Evolutionary conservation across 2,113 vertebrate genomes (phyloP).

Genomic region (Onychostruthus taczanowskii): DNA sequence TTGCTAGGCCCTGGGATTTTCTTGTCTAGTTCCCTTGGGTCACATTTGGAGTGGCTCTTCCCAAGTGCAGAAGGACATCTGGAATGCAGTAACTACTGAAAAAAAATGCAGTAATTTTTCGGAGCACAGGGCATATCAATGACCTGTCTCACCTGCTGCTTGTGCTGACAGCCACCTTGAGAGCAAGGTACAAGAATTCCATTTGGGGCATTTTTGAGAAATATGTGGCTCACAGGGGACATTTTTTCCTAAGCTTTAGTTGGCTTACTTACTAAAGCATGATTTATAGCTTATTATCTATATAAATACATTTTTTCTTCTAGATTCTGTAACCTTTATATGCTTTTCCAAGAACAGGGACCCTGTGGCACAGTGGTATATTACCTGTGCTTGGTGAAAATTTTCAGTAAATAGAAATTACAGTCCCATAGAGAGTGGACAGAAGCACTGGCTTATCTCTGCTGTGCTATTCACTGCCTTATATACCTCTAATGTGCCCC

Average conservation of each 20-base stretch:
- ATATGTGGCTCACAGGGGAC: not conserved
- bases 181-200: not conserved
- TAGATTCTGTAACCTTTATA: not conserved
- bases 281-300: not conserved
- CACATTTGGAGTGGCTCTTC: not conserved
- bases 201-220: not conserved
- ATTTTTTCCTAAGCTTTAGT: not conserved
- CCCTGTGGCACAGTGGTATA: not conserved
- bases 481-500: not conserved
- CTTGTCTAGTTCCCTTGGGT: not conserved
- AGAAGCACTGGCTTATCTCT: not conserved
- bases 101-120: not conserved
- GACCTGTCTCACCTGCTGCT: not conserved
- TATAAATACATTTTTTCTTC: not conserved
- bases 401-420: constrained; percentile 20
- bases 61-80: not conserved
- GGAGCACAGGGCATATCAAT: not conserved
- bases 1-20: not conserved
- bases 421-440: not conserved
- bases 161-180: not conserved
- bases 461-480: constrained; percentile 26
- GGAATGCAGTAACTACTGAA: not conserved
- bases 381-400: not conserved
- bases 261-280: not conserved
- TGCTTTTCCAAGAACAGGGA: not conserved